Conservation (phyloP, 2,113 vertebrate species). For the Stercorarius parasiticus region DNA sequence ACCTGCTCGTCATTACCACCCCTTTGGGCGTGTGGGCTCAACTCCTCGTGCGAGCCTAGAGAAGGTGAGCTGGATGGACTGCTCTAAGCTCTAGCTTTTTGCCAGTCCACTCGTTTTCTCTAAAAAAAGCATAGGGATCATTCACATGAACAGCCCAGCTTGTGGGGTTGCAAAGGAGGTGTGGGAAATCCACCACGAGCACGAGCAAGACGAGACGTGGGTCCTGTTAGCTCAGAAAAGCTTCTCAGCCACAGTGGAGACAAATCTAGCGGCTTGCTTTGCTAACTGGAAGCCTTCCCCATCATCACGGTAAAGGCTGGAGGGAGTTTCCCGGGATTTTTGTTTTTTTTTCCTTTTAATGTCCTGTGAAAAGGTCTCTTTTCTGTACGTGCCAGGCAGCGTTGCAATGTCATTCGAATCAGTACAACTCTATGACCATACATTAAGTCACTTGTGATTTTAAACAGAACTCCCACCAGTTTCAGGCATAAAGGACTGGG, state of each 20-base stretch:
- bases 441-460: background rate
- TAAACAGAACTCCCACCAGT: background rate
- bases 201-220: background rate
- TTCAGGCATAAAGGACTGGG: background rate
- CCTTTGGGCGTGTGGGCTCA: background rate
- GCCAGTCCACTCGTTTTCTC: background rate
- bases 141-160: background rate
- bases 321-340: background rate
- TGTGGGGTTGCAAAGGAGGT: background rate
- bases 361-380: background rate
- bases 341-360: background rate
- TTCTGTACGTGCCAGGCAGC: background rate
- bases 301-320: background rate
- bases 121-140: background rate
- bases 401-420: background rate
- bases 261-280: background rate
- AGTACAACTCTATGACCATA: too few species aligned
- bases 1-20: background rate
- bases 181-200: background rate
- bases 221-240: background rate
- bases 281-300: background rate
- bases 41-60: fast-evolving
- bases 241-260: background rate
- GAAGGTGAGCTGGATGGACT: background rate
- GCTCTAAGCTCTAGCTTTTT: background rate